phyloP scores from a whole-genome alignment of 2,113 vertebrate species.

The Channa argus region DNA sequence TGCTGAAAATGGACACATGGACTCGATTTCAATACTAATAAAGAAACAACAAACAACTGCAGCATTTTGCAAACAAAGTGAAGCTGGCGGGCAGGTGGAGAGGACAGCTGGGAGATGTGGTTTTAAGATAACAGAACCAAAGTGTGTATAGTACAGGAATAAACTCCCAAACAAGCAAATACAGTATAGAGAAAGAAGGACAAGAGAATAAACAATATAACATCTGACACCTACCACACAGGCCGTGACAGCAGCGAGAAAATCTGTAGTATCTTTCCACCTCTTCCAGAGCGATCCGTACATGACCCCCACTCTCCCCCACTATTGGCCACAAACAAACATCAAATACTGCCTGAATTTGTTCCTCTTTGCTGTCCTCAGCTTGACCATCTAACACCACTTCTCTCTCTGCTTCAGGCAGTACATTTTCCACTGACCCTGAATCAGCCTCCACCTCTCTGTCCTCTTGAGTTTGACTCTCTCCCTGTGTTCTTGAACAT shows the following conservation, averaged over 20 bases:
- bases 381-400: constrained; percentile 19
- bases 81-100: neutral
- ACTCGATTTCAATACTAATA: neutral
- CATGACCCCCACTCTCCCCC: constrained; percentile 34
- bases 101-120: neutral
- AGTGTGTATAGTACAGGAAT: neutral
- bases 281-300: constrained; percentile 78
- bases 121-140: neutral
- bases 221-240: constrained; percentile 73
- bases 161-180: neutral
- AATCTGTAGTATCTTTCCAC: constrained; percentile 78
- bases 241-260: constrained; percentile 73
- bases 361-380: constrained; percentile 8
- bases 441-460: constrained; percentile 18
- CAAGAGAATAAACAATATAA: neutral
- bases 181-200: neutral
- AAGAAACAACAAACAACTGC: neutral
- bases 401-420: constrained; percentile 12
- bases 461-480: constrained; percentile 2
- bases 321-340: constrained; percentile 55
- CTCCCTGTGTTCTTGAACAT: constrained; percentile 13
- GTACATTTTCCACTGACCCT: constrained; percentile 6
- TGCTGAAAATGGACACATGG: neutral
- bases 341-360: constrained; percentile 22
- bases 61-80: neutral